Conservation (phyloP, 92 coral and sea anemone genomes). For the Parazoanthus darwini region DNA sequence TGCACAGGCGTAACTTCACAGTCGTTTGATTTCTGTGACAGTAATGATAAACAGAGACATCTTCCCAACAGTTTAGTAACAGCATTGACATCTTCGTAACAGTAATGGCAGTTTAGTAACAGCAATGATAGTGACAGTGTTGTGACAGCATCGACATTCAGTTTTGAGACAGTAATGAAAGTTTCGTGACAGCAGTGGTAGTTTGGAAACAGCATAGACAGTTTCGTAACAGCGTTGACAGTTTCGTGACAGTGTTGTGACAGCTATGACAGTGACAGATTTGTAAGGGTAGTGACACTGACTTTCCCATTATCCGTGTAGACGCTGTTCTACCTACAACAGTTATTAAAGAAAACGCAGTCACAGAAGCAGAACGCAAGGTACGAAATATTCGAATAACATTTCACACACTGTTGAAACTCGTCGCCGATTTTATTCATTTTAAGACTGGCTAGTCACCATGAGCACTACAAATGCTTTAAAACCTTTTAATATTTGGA, state of each 20-base stretch:
- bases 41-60: too few species aligned
- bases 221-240: too few species aligned
- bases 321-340: conserved; percentile 84
- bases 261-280: too few species aligned
- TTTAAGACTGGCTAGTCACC: not conserved
- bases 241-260: not conserved
- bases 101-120: not conserved
- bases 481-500: not conserved
- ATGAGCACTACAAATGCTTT: not conserved
- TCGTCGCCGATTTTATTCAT: not conserved
- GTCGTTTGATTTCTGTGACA: not conserved
- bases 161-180: not conserved
- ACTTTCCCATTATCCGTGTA: conserved; percentile 20
- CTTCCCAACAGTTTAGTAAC: not conserved
- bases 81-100: not conserved
- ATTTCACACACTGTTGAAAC: not conserved
- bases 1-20: not conserved
- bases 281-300: not conserved
- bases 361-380: conserved; percentile 79
- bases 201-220: not conserved
- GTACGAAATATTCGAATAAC: conserved; percentile 30
- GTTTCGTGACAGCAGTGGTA: not conserved
- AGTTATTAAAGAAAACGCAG: conserved; percentile 75
- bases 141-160: not conserved
- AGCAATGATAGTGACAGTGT: too few species aligned